Evolutionary conservation across 2,113 vertebrate genomes (phyloP), one percentile per base, ranked within the genome.

Genomic region (Ochotona curzoniae): DNA sequence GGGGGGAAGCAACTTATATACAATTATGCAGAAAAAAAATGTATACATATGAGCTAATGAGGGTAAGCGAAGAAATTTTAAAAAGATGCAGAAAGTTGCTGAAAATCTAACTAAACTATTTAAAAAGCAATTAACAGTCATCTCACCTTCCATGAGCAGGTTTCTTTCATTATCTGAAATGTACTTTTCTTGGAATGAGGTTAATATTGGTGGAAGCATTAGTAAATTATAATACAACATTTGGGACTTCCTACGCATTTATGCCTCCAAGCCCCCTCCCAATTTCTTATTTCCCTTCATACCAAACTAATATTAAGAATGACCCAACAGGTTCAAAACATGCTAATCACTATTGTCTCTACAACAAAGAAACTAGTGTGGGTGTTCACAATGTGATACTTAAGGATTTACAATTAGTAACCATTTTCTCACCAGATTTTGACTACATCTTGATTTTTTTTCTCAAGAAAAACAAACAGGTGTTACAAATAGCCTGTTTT

Each of bases 81-180:
- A 82, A 97, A 98, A 94, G 83, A 94, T 95, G 92, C 78, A 89
- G 61, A 96, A 93, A 87, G 66, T 94, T 94, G 86, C 10, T 87
- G 81, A 96, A 94, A 87, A 94, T 57, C 83, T 69, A 96, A 92
- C 83, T 91, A 79, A 78, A 66, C 84, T 69, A 91, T 96, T 97
- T 96, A 91, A 98, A 95, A 97, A 95, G 92, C 51, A 98, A 98
- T 98, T 97, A 98, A 87, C 74, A 51, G 5, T 91, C 95, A 90
- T 94, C 83, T 91, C 79, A 28, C 94, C 94, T 88, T 96, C 79
- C 12, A 71, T 95, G 94, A 96, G 87, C 30, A 47, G 17, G 61
- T 90, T 93, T 70, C 84, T 96, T 97, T 97, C 67, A 93, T 97
- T 96, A 95, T 87, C 60, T 91, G 51, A 95, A 93, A 92, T 90